Conservation (phyloP, 1,140 invertebrate species). For the Colletes latitarsis region DNA sequence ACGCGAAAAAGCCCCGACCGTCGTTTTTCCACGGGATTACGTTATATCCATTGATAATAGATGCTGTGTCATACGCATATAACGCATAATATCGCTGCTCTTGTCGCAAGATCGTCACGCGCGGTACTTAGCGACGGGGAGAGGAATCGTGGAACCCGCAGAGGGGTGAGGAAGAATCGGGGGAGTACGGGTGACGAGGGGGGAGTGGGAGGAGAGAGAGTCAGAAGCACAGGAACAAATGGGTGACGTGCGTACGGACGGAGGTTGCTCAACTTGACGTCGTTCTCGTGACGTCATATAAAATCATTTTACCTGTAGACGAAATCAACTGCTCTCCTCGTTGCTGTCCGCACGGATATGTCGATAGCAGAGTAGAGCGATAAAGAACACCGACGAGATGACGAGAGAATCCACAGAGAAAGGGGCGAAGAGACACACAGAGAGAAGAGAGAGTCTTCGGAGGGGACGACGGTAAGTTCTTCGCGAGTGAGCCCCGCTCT, state of each 20-base stretch:
- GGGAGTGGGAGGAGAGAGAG: neutral
- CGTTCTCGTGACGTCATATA: slow-evolving; percentile 59
- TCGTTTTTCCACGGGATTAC: slow-evolving; percentile 18
- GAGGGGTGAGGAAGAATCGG: neutral
- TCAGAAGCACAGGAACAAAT: slow-evolving; percentile 29
- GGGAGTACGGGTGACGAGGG: neutral
- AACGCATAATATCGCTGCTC: slow-evolving; percentile 26
- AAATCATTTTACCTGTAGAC: slow-evolving; percentile 66
- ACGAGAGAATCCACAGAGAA: slow-evolving; percentile 34
- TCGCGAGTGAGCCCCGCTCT: slow-evolving; percentile 32
- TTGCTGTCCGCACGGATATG: slow-evolving; percentile 12
- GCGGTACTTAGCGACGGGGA: neutral
- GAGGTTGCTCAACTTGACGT: slow-evolving; percentile 70
- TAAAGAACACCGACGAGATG: slow-evolving; percentile 9
- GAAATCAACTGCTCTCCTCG: slow-evolving; percentile 36
- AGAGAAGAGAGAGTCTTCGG: slow-evolving; percentile 14
- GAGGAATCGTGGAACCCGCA: neutral
- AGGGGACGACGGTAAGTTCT: slow-evolving; percentile 43
- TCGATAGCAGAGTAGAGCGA: slow-evolving; percentile 12
- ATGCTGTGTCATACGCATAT: slow-evolving; percentile 21
- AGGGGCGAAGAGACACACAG: slow-evolving; percentile 21
- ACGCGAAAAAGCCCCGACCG: neutral
- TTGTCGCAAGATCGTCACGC: slow-evolving; percentile 33
- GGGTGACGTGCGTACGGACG: slow-evolving; percentile 36
- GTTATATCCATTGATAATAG: slow-evolving; percentile 18